Evolutionary conservation across 2,113 vertebrate species (phyloP).

Genomic region (Chloroceryle aenea): DNA sequence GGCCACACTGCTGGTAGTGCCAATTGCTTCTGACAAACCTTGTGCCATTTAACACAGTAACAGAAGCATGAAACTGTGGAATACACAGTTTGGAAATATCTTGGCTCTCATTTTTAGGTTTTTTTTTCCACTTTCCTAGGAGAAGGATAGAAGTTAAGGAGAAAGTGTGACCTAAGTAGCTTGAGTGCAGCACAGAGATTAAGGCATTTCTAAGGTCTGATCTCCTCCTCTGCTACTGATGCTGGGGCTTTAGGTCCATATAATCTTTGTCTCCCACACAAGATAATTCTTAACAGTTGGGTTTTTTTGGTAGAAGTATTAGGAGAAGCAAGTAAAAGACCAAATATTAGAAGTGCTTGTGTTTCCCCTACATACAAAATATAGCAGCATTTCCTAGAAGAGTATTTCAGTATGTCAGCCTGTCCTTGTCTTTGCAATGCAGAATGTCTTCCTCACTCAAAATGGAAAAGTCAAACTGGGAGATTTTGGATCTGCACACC

Average conservation of each 20-base stretch:
- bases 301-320: neutral
- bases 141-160: neutral
- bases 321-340: neutral
- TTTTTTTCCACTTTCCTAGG: neutral
- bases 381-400: neutral
- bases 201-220: neutral
- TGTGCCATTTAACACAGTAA: neutral
- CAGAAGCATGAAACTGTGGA: neutral
- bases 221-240: neutral
- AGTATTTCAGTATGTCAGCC: neutral
- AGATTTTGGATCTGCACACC: slow-evolving; percentile 91
- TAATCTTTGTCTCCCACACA: neutral
- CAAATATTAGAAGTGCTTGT: neutral
- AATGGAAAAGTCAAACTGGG: slow-evolving; percentile 87
- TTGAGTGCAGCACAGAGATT: neutral
- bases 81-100: neutral
- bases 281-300: neutral
- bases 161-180: neutral
- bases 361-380: neutral
- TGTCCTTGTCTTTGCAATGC: slow-evolving; percentile 25
- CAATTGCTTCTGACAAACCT: neutral
- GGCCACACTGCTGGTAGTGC: neutral
- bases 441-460: slow-evolving; percentile 93
- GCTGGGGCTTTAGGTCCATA: neutral
- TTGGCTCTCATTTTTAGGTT: neutral